A percentile compares a stretch with the other conserved stretches of the same genome.
Conservation (phyloP, 1,140 invertebrate genomes). For the Ladona fulva region DNA sequence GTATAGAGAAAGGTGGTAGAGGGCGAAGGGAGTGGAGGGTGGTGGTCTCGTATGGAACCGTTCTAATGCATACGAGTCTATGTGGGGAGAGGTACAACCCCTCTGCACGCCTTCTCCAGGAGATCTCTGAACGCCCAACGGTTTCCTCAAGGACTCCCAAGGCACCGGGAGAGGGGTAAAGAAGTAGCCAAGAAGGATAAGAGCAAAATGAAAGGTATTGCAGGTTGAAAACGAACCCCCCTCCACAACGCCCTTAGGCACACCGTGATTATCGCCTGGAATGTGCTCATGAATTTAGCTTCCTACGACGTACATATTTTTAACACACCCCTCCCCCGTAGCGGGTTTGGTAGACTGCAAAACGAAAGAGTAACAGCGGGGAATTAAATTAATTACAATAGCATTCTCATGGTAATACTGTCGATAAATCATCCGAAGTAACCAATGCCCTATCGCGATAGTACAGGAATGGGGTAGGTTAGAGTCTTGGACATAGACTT, state of each 20-base stretch:
- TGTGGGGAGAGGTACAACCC: too few relatives aligned
- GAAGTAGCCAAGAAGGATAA: background rate
- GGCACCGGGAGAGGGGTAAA: background rate
- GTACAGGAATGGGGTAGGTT: too few relatives aligned
- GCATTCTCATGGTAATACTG: too few relatives aligned
- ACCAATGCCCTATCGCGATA: too few relatives aligned
- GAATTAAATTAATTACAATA: too few relatives aligned
- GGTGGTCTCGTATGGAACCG: background rate
- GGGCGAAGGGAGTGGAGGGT: background rate
- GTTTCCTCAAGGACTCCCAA: background rate
- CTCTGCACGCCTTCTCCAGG: background rate
- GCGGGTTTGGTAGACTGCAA: too few relatives aligned
- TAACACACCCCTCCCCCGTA: background rate
- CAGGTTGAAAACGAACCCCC: background rate
- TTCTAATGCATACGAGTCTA: background rate
- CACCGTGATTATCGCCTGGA: background rate
- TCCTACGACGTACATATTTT: background rate
- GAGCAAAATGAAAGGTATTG: background rate
- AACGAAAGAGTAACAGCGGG: too few relatives aligned
- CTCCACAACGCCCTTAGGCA: background rate
- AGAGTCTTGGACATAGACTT: too few relatives aligned
- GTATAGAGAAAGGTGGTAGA: background rate
- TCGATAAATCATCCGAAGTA: too few relatives aligned
- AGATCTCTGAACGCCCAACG: background rate
- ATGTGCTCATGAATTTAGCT: background rate